A percentile compares a stretch with the other conserved stretches of the same genome.
phyloP scores from a whole-genome alignment of 2,888 invertebrate species.

The Lepas anatifera region DNA sequence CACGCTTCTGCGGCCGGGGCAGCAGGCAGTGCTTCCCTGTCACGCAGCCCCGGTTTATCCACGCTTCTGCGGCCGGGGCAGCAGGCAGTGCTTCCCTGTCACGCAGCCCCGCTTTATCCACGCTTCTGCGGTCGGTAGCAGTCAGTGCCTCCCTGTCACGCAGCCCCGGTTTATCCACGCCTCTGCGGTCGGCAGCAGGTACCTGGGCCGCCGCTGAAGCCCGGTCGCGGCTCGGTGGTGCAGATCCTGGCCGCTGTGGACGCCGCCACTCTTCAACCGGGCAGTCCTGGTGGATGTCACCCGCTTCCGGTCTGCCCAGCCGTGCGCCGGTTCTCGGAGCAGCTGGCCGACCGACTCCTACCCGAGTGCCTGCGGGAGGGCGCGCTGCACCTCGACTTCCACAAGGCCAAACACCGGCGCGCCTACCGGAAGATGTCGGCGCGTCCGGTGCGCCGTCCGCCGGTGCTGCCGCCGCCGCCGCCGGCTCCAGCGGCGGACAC shows the following conservation, averaged over 20 bases:
- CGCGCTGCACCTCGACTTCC: conserved; percentile 16
- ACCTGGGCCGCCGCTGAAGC: no score
- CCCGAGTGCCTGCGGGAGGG: neutral
- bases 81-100: no score
- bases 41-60: no score
- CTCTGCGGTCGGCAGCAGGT: no score
- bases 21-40: no score
- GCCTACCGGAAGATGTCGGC: conserved; percentile 15
- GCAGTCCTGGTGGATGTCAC: no score
- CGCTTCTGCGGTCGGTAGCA: no score
- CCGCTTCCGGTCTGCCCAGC: neutral
- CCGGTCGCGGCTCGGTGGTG: conserved; percentile 13
- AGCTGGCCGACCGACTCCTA: neutral
- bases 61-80: no score
- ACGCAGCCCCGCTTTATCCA: no score
- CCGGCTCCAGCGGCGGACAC: conserved; percentile 2
- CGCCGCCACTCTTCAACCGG: conserved; percentile 14
- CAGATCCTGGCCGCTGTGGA: conserved; percentile 17
- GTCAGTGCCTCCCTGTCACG: no score
- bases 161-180: no score
- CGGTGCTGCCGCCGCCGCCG: neutral
- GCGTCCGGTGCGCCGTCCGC: conserved; percentile 8
- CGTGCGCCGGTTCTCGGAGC: neutral
- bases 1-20: no score
- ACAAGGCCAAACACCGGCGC: conserved; percentile 8